Evolutionary conservation across 2,888 invertebrate genomes (phyloP), one percentile per base, ranked within the genome.

Genomic region (Cataglyphis livida): DNA sequence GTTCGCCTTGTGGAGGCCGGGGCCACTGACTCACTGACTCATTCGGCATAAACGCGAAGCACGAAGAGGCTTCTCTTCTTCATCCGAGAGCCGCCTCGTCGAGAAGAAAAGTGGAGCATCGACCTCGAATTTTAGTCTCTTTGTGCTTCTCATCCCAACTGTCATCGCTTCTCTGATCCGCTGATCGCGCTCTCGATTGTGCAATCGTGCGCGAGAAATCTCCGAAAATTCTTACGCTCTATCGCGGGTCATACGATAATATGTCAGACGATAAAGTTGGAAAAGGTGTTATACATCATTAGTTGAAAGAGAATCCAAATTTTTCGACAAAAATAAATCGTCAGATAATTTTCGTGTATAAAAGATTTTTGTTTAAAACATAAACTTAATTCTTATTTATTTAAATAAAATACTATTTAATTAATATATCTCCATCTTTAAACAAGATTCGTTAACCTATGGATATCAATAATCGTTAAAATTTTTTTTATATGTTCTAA

Each of bases 1-100:
- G 28, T n/a, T 62, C 48, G 65, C 82, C 62, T 65, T 65, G 64
- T 71, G 85, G 84, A 87, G 90, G 90, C 88, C 90, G 87, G 85
- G 90, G 90, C 86, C 91, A 90, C 91, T 87, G 89, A 87, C 88
- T 85, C 81, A 89, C 90, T 91, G 92, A 90, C 88, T 91, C 91
- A 88, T 90, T 88, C 86, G 83, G 81, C 84, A 86, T 86, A 88
- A 90, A 90, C 87, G 90, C 87, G 81, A 64, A 75, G 75, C 82
- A 74, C 81, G 48, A 59, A 79, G 66, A 73, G 32, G 79, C 57
- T 54, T 85, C 82, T 85, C 85, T 87, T 85, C 85, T 88, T 84
- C 86, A 75, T 82, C 85, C 74, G 51, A 25, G 15, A 51, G 44
- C 41, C 59, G 71, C 62, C 32, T 32, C 51, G 48, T 61, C 73